These are phyloP conservation scores for Octodonta nipae DNA, from an alignment of 2,888 invertebrate genomes.

Conservation along the genomic window DNA sequence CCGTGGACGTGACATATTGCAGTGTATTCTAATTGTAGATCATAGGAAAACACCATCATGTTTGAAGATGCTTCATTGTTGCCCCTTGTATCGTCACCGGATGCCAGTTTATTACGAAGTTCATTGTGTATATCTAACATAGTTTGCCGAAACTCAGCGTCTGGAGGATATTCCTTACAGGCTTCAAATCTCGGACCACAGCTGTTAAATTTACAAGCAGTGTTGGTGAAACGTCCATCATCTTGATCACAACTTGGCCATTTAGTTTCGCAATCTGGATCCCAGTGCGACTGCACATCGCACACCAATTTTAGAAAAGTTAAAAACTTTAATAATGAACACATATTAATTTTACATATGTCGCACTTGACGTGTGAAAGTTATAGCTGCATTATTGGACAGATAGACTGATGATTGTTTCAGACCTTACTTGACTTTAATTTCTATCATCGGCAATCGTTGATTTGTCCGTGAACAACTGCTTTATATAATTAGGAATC, in stretches of 20 bases:
- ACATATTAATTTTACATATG: no score
- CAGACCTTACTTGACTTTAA: no score
- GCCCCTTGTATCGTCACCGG: constrained; percentile 11
- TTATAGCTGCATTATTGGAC: no score
- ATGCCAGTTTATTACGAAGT: constrained; percentile 9
- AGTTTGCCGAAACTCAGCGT: background rate
- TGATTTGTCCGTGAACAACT: no score
- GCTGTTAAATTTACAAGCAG: background rate
- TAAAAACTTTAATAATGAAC: no score
- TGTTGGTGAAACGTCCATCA: no score
- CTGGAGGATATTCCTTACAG: background rate
- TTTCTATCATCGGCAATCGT: no score
- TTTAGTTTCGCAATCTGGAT: background rate
- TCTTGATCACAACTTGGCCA: background rate
- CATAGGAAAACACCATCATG: constrained; percentile 13
- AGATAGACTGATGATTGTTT: no score
- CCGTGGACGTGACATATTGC: constrained; percentile 15
- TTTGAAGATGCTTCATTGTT: constrained; percentile 9
- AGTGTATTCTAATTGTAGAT: constrained; percentile 15
- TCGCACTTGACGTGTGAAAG: no score
- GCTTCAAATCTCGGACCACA: background rate
- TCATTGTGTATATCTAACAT: constrained; percentile 11
- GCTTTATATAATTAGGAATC: no score
- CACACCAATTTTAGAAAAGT: no score
- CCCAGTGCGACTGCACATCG: background rate